Percentiles rank a stretch among this genome's conserved stretches.
Conservation (phyloP, 2,888 invertebrate species). For the Morpho achilles region DNA sequence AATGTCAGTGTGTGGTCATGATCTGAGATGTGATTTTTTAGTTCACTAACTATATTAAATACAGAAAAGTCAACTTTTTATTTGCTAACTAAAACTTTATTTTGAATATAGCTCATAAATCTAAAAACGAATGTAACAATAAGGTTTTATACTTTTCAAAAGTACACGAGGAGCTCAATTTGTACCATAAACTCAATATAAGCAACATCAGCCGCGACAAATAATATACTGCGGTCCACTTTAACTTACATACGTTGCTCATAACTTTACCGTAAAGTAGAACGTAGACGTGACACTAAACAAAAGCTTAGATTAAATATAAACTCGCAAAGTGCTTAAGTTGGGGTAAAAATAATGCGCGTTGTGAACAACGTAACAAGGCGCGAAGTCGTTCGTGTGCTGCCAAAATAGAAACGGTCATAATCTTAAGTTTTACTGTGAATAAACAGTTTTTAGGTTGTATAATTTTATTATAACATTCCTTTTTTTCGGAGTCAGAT, state of each 20-base stretch:
- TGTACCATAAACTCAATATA: conserved; percentile 23
- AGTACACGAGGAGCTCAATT: neutral
- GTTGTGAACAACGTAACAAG: conserved; percentile 29
- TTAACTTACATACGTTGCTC: conserved; percentile 30
- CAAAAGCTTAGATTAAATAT: conserved; percentile 34
- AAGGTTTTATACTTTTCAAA: conserved; percentile 12
- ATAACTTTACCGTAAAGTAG: conserved; percentile 32
- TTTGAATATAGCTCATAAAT: too few relatives aligned
- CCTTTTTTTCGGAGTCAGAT: too few relatives aligned
- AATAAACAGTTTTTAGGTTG: neutral
- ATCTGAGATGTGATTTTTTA: too few relatives aligned
- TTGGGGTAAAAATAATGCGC: conserved; percentile 31
- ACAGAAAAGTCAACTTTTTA: too few relatives aligned
- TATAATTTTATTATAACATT: neutral
- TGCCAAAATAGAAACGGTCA: conserved; percentile 20
- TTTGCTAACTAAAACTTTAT: too few relatives aligned
- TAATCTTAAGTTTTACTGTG: conserved; percentile 14
- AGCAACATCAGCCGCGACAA: conserved; percentile 28
- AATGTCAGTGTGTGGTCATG: too few relatives aligned
- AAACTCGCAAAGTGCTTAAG: conserved; percentile 30
- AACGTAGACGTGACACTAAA: conserved; percentile 31
- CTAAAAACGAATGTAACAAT: neutral
- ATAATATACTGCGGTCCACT: conserved; percentile 32
- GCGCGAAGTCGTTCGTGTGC: conserved; percentile 21
- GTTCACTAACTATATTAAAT: too few relatives aligned